Evolutionary conservation across 1,140 invertebrate genomes (phyloP), one percentile per base, ranked within the genome.

Genomic region (Saccostrea cuccullata): DNA sequence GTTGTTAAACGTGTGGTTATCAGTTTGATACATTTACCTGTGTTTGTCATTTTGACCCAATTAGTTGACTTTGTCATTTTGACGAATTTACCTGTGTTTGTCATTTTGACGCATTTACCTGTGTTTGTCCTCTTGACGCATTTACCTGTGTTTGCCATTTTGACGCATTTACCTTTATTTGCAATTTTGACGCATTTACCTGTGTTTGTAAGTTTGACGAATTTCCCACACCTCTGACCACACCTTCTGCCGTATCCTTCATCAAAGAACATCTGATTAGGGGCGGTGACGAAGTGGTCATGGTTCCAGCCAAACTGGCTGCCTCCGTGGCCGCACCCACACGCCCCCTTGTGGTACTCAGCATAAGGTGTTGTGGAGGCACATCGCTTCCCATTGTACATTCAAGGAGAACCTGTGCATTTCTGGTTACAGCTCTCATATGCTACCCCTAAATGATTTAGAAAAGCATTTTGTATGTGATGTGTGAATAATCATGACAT

Each of bases 271-370:
- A 86, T 89, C 67, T 91, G 87, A 85, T 89, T 91, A 9, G 91
- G 89, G 9, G 91, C 91, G 0, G 88, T 36, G 30, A 36, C 30
- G 30, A 86, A 88, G 1, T 89, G 70, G 9, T 73, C 26, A 26
- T 85, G 56, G n/a, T 89, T 91, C 89, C 90, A 90, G 0, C 55
- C 20, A 26, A 91, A 92, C 26, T 91, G 91, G 0, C 55, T 86
- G 77, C 92, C 92, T 17, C 83, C 87, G 1, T 82, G 87, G 20
- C 92, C 92, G 86, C 92, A 93, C 1, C 92, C 92, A 84, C 92
- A 92, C 15, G 92, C 91, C 5, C 92, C 92, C 26, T 91, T 91
- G 82, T 93, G 92, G 11, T 86, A 86, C 86, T 93, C 92, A 15
- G 77, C 60, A 60, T 92, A 93, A 2, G 1, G 30, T 2, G 30